A percentile compares a stretch with the other conserved stretches of the same genome.
phyloP scores from a whole-genome alignment of 2,888 invertebrate genomes.

The Willowsia nigromaculata region DNA sequence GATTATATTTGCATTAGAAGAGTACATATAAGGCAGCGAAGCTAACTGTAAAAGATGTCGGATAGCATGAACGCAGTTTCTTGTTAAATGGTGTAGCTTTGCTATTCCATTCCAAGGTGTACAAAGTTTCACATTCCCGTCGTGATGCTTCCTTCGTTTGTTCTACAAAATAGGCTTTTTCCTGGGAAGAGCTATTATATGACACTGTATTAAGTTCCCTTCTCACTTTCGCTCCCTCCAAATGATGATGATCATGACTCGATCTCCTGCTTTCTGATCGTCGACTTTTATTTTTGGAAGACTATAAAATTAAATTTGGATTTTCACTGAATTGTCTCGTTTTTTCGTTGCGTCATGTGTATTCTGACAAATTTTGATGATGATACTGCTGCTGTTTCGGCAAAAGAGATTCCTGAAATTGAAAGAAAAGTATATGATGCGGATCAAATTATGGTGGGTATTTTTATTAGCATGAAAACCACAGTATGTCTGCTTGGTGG shows the following conservation, averaged over 20 bases:
- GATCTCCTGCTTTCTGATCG: background rate
- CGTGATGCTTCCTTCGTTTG: background rate
- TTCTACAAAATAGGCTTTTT: background rate
- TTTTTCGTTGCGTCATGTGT: background rate
- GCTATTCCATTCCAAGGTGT: too few species aligned
- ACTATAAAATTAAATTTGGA: background rate
- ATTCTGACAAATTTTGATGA: background rate
- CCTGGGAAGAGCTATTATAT: background rate
- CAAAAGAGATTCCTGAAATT: conserved; percentile 8
- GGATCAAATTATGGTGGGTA: background rate
- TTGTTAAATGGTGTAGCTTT: too few species aligned
- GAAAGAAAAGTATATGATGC: background rate
- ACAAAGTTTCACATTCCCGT: too few species aligned
- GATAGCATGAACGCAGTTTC: too few species aligned
- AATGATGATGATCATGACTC: background rate
- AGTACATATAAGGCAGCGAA: too few species aligned
- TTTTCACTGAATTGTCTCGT: background rate
- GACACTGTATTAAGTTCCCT: background rate
- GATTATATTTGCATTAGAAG: background rate
- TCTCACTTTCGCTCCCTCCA: background rate
- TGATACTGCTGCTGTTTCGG: background rate
- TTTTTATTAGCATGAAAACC: background rate
- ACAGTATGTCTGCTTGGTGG: background rate
- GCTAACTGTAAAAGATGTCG: background rate
- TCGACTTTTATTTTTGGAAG: background rate